A percentile compares a stretch with the other conserved stretches of the same genome.
Conservation (phyloP, 2,888 invertebrate genomes). For the Pasiphila rectangulata region DNA sequence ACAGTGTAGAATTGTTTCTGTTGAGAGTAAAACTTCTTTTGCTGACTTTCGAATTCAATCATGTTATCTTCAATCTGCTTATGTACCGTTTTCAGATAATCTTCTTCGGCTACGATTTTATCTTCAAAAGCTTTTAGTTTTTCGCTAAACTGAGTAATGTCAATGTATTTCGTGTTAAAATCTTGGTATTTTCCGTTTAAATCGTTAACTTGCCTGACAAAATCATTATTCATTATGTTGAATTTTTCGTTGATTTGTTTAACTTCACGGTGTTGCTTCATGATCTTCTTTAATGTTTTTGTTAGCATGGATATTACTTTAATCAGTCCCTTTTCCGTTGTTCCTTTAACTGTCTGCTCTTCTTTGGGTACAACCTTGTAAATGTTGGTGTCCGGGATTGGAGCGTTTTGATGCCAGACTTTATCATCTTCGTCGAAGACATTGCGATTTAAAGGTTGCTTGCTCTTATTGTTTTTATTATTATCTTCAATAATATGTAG, state of each 20-base stretch:
- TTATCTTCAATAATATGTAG: slow-evolving; percentile 42
- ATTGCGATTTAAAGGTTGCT: slow-evolving; percentile 44
- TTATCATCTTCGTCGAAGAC: slow-evolving; percentile 49
- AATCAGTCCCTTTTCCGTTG: slow-evolving; percentile 61
- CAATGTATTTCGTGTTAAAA: slow-evolving; percentile 57
- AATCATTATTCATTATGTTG: slow-evolving; percentile 47
- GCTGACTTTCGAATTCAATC: slow-evolving; percentile 63
- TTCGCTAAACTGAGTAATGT: slow-evolving; percentile 49
- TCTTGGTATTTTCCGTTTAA: slow-evolving; percentile 53
- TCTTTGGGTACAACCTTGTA: slow-evolving; percentile 53
- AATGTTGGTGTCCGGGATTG: slow-evolving; percentile 41
- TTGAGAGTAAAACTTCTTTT: slow-evolving; percentile 63
- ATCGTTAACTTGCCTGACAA: slow-evolving; percentile 44
- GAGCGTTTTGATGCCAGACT: slow-evolving; percentile 52
- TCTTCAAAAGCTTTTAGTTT: slow-evolving; percentile 49
- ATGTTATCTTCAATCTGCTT: slow-evolving; percentile 53
- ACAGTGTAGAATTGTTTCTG: slow-evolving; percentile 66
- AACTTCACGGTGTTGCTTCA: slow-evolving; percentile 64
- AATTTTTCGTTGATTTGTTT: slow-evolving; percentile 53
- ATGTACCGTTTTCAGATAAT: slow-evolving; percentile 50
- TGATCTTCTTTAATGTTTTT: slow-evolving; percentile 67
- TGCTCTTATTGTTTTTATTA: slow-evolving; percentile 38
- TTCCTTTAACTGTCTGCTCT: slow-evolving; percentile 33
- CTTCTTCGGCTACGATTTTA: slow-evolving; percentile 45
- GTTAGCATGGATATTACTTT: slow-evolving; percentile 67